phyloP scores from a whole-genome alignment of 1,140 invertebrate species.

The Bombus impatiens region DNA sequence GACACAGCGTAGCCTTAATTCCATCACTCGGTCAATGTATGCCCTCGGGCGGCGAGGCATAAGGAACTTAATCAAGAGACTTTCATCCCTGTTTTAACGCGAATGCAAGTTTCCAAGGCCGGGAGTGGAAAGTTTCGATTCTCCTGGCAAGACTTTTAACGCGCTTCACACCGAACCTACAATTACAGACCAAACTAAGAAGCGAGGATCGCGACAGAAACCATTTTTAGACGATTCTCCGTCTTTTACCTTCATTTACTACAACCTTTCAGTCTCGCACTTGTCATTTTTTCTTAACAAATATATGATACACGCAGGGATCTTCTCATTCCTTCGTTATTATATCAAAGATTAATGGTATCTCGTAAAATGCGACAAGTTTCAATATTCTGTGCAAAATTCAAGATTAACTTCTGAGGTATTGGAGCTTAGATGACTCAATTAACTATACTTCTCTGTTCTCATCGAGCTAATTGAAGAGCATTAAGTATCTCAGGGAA shows the following conservation, averaged over 20 bases:
- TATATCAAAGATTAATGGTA: no score
- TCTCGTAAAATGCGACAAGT: neutral
- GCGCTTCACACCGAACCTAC: neutral
- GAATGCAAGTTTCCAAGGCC: conserved; percentile 1
- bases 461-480: neutral
- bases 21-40: conserved; percentile 4
- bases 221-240: neutral
- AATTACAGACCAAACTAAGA: neutral
- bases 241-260: neutral
- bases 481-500: neutral
- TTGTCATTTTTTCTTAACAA: no score
- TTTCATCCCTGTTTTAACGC: neutral
- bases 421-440: no score
- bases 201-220: neutral
- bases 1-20: conserved; percentile 6
- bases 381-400: no score
- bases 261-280: neutral
- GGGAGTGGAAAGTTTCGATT: conserved; percentile 17
- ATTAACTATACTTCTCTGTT: no score
- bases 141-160: neutral
- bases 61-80: conserved; percentile 1
- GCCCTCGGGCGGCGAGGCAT: neutral
- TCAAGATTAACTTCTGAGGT: no score
- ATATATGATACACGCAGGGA: no score
- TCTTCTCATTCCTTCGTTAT: no score